phyloP scores from a whole-genome alignment of 2,113 vertebrate species.

The Myocastor coypus region DNA sequence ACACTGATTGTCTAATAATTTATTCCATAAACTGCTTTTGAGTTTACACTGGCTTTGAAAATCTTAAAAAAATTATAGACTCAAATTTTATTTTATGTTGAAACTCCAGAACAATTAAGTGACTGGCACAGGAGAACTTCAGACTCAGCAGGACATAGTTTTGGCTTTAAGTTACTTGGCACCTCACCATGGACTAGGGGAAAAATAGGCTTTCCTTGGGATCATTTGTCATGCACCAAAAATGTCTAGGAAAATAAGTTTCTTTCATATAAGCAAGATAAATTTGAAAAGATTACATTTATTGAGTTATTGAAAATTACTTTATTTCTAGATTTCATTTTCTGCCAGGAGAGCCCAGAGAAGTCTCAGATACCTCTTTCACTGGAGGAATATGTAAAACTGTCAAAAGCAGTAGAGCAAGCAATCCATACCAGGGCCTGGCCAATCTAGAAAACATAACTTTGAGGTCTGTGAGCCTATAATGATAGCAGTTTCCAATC shows the following conservation, averaged over 20 bases:
- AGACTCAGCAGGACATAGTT: neutral
- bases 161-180: neutral
- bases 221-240: slow-evolving; percentile 63
- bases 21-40: slow-evolving; percentile 30
- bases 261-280: slow-evolving; percentile 56
- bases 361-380: slow-evolving; percentile 92
- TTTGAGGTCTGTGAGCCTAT: slow-evolving; percentile 88
- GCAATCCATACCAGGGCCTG: slow-evolving; percentile 89
- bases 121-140: neutral
- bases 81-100: slow-evolving; percentile 23
- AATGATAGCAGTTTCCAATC: rapidly evolving
- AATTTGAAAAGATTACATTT: slow-evolving; percentile 36
- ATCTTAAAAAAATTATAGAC: slow-evolving; percentile 57
- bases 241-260: slow-evolving; percentile 42
- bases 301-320: slow-evolving; percentile 69
- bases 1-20: neutral
- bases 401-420: slow-evolving; percentile 83
- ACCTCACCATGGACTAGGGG: neutral
- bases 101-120: neutral
- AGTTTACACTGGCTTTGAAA: neutral
- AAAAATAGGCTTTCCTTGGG: neutral
- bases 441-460: slow-evolving; percentile 90
- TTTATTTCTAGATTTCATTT: slow-evolving; percentile 90
- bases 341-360: slow-evolving; percentile 88
- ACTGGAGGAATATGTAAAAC: slow-evolving; percentile 90